phyloP scores from a whole-genome alignment of 92 coral and sea anemone genomes.

The Paramuricea clavata region DNA sequence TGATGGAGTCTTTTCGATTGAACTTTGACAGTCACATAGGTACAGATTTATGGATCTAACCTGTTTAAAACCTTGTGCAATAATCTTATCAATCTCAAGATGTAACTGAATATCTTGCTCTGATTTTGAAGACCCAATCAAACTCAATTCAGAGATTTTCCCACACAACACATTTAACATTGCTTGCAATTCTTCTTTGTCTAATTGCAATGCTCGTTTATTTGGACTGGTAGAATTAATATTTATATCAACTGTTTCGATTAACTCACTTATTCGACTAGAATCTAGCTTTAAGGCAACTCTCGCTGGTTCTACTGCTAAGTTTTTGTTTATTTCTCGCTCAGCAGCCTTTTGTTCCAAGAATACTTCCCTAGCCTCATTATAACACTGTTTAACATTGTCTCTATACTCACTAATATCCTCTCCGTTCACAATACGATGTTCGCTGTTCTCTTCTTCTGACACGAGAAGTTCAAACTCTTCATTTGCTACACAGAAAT shows the following conservation, averaged over 20 bases:
- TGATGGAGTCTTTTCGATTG: neutral
- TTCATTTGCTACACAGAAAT: slow-evolving; percentile 66
- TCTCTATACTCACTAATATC: slow-evolving; percentile 52
- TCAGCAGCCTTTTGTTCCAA: slow-evolving; percentile 11
- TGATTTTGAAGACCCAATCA: slow-evolving; percentile 18
- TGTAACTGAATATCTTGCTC: neutral
- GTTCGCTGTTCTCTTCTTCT: slow-evolving; percentile 59
- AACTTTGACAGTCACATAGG: neutral
- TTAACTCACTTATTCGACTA: slow-evolving; percentile 2
- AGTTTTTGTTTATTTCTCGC: neutral
- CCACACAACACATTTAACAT: slow-evolving; percentile 1
- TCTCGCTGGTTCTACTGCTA: neutral
- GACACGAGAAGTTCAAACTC: slow-evolving; percentile 24
- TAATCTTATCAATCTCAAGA: neutral
- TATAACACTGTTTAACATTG: slow-evolving; percentile 45
- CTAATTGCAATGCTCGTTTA: neutral
- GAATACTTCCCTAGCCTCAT: slow-evolving; percentile 60
- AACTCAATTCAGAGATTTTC: slow-evolving; percentile 18
- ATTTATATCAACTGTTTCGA: neutral
- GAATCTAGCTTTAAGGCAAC: neutral
- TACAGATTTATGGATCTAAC: slow-evolving; percentile 14
- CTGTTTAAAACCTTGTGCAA: neutral
- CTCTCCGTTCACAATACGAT: slow-evolving; percentile 59
- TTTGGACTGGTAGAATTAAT: slow-evolving; percentile 20
- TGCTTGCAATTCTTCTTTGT: slow-evolving; percentile 4